Conservation (phyloP, 2,797 vertebrate genomes). For the Lycodopsis pacificus region DNA sequence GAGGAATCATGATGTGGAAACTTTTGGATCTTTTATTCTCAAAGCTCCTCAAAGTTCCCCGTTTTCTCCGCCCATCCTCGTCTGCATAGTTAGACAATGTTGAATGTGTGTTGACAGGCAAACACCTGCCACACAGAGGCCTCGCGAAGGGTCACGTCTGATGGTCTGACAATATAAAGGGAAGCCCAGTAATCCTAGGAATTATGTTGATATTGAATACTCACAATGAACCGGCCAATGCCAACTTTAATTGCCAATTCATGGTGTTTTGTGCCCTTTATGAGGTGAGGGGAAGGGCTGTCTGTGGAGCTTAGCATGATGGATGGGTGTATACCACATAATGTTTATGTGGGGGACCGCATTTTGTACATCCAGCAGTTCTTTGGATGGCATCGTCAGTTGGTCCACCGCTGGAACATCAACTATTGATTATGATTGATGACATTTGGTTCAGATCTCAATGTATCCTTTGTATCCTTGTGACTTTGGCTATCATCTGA, state of each 20-base stretch:
- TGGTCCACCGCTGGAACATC: background rate
- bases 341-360: background rate
- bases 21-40: background rate
- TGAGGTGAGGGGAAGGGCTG: slow-evolving; percentile 1
- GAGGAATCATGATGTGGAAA: background rate
- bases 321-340: background rate
- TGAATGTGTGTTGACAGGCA: background rate
- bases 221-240: background rate
- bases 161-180: background rate
- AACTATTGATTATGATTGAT: background rate
- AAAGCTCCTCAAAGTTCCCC: background rate
- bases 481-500: background rate
- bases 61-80: background rate
- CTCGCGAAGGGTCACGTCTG: background rate
- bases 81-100: background rate
- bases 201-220: background rate
- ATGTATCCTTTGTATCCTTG: background rate
- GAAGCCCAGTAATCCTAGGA: background rate
- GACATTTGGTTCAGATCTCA: background rate
- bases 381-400: background rate
- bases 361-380: background rate
- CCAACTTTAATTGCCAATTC: background rate
- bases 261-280: slow-evolving; percentile 3
- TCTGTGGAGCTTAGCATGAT: slow-evolving; percentile 6
- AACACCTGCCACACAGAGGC: background rate